phyloP scores from a whole-genome alignment of 2,797 vertebrate species.

The Pachyuromys duprasi region DNA sequence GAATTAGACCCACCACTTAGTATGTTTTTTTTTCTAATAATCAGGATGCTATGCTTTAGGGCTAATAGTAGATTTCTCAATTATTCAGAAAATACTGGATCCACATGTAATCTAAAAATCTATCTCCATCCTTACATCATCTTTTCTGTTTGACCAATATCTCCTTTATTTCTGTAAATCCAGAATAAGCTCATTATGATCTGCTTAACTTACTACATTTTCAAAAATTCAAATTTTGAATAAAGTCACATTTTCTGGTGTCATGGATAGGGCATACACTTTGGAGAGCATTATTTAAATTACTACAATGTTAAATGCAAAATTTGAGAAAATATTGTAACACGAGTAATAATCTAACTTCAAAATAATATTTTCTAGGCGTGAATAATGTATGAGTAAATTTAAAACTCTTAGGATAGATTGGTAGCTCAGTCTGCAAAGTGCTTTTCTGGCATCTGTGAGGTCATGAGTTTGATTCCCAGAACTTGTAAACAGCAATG shows the following conservation, averaged over 20 bases:
- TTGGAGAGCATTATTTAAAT: background rate
- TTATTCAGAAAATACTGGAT: background rate
- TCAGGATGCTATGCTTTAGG: background rate
- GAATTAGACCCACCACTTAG: background rate
- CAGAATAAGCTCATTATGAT: background rate
- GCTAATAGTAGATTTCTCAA: background rate
- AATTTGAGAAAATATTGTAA: background rate
- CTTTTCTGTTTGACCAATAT: background rate
- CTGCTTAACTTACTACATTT: background rate
- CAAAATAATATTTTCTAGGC: background rate
- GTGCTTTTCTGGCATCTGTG: background rate
- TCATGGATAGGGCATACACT: background rate
- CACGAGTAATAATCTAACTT: background rate
- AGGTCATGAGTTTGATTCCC: background rate
- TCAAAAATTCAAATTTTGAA: background rate
- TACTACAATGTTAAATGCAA: background rate
- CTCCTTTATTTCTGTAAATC: background rate
- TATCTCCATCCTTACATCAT: background rate
- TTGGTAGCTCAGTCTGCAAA: background rate
- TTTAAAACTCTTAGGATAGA: background rate
- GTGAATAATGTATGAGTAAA: constrained; percentile 18
- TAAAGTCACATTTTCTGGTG: background rate
- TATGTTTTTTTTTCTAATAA: background rate
- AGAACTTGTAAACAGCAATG: background rate
- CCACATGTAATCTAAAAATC: background rate